Evolutionary conservation across 2,113 vertebrate species (phyloP).

Genomic region (Etheostoma spectabile): DNA sequence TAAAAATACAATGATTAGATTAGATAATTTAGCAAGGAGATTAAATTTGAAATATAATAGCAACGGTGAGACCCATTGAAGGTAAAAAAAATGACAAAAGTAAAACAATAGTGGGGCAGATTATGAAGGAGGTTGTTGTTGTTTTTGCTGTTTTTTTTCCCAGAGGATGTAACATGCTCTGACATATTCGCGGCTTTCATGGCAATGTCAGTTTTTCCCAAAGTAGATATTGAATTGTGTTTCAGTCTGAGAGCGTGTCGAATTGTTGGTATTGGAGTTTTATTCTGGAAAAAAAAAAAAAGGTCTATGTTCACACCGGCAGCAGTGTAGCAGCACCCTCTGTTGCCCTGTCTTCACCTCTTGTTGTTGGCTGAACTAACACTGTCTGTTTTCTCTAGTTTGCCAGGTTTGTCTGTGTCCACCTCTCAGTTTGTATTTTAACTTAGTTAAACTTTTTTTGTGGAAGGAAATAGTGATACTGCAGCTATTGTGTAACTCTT

Average conservation of each 20-base stretch:
- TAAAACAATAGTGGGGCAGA: background rate
- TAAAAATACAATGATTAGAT: background rate
- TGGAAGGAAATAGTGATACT: background rate
- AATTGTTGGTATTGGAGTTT: slow-evolving; percentile 6
- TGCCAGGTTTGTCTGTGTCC: background rate
- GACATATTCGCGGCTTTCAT: background rate
- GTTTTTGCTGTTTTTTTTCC: slow-evolving; percentile 1
- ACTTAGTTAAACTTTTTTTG: background rate
- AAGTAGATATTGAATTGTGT: slow-evolving; percentile 2
- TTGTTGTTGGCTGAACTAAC: background rate
- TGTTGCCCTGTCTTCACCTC: background rate
- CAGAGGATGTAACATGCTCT: background rate
- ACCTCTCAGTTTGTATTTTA: background rate
- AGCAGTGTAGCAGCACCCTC: background rate
- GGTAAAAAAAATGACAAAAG: background rate
- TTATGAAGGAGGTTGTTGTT: background rate
- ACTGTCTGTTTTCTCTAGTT: background rate
- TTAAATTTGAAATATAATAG: background rate
- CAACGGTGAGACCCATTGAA: background rate
- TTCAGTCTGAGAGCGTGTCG: background rate
- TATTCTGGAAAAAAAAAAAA: background rate
- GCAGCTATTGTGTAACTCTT: background rate
- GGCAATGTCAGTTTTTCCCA: background rate
- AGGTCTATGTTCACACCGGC: background rate
- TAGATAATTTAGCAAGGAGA: background rate